These are phyloP conservation scores for Sinohyriopsis cumingii DNA, from an alignment of 2,888 invertebrate genomes.

Conservation along the genomic window DNA sequence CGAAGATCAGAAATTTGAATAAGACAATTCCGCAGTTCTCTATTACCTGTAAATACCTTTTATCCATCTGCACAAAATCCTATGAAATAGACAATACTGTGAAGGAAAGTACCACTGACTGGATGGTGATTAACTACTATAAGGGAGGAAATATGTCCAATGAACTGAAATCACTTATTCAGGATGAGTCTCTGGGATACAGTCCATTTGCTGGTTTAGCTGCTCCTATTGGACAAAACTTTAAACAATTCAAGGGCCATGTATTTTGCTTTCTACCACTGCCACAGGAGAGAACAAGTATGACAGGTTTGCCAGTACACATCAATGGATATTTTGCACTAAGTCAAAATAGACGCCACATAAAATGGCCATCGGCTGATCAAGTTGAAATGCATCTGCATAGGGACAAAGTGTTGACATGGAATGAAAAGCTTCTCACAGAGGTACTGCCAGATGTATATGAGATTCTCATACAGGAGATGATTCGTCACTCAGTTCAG, in stretches of 20 bases:
- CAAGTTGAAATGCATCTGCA: constrained; percentile 25
- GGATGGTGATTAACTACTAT: constrained; percentile 17
- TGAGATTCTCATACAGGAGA: constrained; percentile 25
- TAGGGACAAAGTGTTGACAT: constrained; percentile 52
- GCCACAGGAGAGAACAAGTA: constrained; percentile 50
- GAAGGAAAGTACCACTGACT: constrained; percentile 1
- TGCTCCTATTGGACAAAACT: neutral
- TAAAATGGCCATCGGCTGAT: constrained; percentile 64
- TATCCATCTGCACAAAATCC: too few species aligned
- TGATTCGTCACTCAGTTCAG: constrained; percentile 17
- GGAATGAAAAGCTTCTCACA: constrained; percentile 61
- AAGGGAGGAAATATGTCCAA: constrained; percentile 11
- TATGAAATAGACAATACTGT: neutral
- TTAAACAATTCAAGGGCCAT: constrained; percentile 48
- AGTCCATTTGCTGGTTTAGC: constrained; percentile 20
- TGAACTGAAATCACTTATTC: constrained; percentile 4
- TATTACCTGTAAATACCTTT: too few species aligned
- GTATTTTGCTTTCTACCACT: constrained; percentile 69
- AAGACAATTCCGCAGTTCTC: too few species aligned
- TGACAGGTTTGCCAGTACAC: constrained; percentile 67
- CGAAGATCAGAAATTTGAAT: too few species aligned
- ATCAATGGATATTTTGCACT: constrained; percentile 67
- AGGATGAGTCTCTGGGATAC: constrained; percentile 19
- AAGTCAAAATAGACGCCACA: constrained; percentile 61
- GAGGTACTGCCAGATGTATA: constrained; percentile 60